Evolutionary conservation across 1,140 invertebrate species (phyloP).

Genomic region (Diuraphis noxia): DNA sequence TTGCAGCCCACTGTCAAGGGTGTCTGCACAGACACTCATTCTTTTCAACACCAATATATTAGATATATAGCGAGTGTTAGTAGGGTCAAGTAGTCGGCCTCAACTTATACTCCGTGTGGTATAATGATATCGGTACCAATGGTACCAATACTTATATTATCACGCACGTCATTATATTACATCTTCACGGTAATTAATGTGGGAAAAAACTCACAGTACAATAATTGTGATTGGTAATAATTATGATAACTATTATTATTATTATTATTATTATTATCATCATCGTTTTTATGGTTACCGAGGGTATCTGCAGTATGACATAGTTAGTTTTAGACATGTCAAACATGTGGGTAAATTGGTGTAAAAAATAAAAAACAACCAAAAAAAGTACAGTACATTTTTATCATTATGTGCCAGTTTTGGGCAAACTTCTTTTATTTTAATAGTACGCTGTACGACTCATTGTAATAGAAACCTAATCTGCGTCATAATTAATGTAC

Average conservation of each 20-base stretch:
- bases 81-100: background rate
- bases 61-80: background rate
- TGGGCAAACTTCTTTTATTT: too few species aligned
- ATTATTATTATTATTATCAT: too few species aligned
- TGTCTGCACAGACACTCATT: background rate
- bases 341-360: background rate
- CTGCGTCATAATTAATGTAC: too few species aligned
- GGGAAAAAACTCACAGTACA: too few species aligned
- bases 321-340: background rate
- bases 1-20: background rate
- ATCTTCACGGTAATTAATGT: too few species aligned
- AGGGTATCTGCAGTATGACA: background rate
- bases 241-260: too few species aligned
- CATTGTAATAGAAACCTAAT: background rate
- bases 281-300: background rate
- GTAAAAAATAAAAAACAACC: background rate
- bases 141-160: too few species aligned
- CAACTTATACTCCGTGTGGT: background rate
- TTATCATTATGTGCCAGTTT: background rate
- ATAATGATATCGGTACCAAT: too few species aligned
- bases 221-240: too few species aligned
- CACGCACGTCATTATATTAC: too few species aligned
- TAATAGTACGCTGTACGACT: too few species aligned
- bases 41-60: background rate
- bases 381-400: background rate